Evolutionary conservation across 2,888 invertebrate species (phyloP), one percentile per base, ranked within the genome.

Genomic region (Ichneumoninae sp.): DNA sequence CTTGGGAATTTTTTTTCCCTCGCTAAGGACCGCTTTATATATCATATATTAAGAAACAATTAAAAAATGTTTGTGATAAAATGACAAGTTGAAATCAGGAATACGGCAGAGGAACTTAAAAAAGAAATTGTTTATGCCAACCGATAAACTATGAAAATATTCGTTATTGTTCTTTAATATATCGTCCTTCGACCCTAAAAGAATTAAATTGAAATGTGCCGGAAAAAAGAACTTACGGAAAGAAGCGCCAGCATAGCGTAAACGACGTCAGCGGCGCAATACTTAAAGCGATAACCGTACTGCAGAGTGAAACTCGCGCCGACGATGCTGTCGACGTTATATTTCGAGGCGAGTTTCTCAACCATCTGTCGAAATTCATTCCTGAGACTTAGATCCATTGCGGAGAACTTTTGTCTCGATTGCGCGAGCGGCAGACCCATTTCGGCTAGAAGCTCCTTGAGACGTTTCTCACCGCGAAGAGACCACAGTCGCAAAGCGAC

Each of bases 351-450:
- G 0, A 96, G 94, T 73, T 95, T 95, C 91, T 97, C 96, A 57
- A 98, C 93, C 91, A 96, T 95, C 30, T 95, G 94, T 66, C 96
- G 96, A 91, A 98, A 96, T 88, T 97, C 96, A 68, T 96, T 96
- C 0, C 98, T 96, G 30, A 98, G 94, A 52, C 96, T 95, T 86
- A 98, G 95, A 94, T 99, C 98, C 99, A 99, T 99, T 0, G 98
- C 96, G 70, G 95, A 95, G 93, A 96, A 99, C 79, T 96, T 96
- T 92, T 99, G 98, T 40, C 96, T 96, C 60, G 98, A 98, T 94
- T 99, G 98, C 33, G 95, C 96, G 44, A 99, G 94, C 0, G 99
- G 99, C 87, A 88, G 63, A 47, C 99, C 99, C 96, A 98, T 97
- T 93, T 99, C 98, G 0, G 98, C 99, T 0, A 99, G 94, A 83